A percentile compares a stretch with the other conserved stretches of the same genome.
phyloP scores from a whole-genome alignment of 2,888 invertebrate species.

The Troilus luridus region DNA sequence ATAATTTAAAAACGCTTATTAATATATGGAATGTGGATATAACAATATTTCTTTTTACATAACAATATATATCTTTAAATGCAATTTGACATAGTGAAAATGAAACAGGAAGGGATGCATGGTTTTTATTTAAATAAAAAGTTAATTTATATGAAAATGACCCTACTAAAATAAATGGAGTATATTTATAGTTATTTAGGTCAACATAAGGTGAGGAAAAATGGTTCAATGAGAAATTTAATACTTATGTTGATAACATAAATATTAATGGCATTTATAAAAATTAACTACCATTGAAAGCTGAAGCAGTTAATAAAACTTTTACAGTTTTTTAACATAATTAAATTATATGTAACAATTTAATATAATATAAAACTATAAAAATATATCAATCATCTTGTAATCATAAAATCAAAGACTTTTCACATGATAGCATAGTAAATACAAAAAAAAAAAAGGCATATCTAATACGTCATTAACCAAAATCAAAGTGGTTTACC shows the following conservation, averaged over 20 bases:
- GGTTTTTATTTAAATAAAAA: not conserved
- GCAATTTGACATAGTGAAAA: constrained; percentile 11
- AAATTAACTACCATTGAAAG: constrained; percentile 4
- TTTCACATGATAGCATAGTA: not conserved
- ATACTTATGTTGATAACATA: not conserved
- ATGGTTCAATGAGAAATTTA: not conserved
- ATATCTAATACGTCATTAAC: no score
- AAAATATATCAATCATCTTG: constrained; percentile 47
- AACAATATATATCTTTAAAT: constrained; percentile 33
- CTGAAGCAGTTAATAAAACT: constrained; percentile 34
- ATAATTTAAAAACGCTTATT: constrained; percentile 44
- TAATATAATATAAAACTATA: constrained; percentile 56
- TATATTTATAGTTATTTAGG: not conserved
- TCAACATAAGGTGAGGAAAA: not conserved
- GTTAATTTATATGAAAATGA: not conserved
- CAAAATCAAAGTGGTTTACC: no score
- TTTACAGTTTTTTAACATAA: constrained; percentile 9
- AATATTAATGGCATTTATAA: not conserved
- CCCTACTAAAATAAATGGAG: not conserved
- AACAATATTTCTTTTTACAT: constrained; percentile 45
- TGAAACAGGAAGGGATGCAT: not conserved
- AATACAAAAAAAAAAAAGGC: not conserved
- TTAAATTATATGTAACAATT: constrained; percentile 51
- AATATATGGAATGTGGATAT: constrained; percentile 50
- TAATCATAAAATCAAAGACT: constrained; percentile 12